Percentiles rank a stretch among this genome's conserved stretches.
phyloP scores from a whole-genome alignment of 2,113 vertebrate species.

The Corynorhinus townsendii region DNA sequence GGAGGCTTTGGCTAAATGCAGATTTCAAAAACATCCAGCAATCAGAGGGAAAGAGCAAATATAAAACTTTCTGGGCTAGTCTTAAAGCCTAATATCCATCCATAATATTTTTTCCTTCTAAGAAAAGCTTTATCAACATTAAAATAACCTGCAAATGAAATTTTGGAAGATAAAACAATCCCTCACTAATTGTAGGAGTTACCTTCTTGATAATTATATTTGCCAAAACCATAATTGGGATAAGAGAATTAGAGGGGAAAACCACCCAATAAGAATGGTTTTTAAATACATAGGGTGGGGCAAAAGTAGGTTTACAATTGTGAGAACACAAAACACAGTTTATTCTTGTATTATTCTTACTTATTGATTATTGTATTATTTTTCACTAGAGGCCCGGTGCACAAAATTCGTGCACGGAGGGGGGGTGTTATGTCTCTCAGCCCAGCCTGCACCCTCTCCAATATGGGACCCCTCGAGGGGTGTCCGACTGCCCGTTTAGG shows the following conservation, averaged over 20 bases:
- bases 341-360: background rate
- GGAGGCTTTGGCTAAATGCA: background rate
- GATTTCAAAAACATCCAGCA: background rate
- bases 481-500: no score
- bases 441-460: no score
- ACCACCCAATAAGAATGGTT: background rate
- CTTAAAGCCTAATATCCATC: background rate
- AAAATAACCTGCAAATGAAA: conserved; percentile 9
- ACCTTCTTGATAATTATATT: background rate
- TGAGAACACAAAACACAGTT: background rate
- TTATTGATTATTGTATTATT: background rate
- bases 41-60: background rate
- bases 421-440: no score
- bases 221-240: background rate
- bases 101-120: background rate
- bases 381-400: background rate
- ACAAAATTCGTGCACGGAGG: no score
- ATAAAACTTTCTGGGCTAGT: background rate
- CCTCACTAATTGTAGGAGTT: background rate
- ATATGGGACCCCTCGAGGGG: no score
- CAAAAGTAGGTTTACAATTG: background rate
- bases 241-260: background rate
- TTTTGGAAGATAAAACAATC: background rate
- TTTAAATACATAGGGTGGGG: background rate
- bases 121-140: conserved; percentile 31